Base-by-base conservation (phyloP, 2,888 invertebrate species). In the Caenorhabditis macrosperma region DNA sequence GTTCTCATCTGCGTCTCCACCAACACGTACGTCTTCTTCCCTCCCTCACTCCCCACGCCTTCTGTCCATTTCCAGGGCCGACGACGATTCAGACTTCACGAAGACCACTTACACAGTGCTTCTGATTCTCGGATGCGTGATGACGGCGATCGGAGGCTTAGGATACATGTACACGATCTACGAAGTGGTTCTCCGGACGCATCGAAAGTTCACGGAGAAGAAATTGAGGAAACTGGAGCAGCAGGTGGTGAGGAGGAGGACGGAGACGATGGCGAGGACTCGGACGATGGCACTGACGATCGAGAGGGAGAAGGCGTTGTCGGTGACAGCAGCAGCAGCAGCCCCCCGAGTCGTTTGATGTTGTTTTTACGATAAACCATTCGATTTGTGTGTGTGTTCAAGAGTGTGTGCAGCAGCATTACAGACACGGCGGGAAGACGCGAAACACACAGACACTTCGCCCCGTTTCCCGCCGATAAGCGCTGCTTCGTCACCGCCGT, bases 1-100 rank as follows among this genome's bases (percentile, higher is more conserved):
- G 83, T 83, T 26, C 59, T 83, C n/a, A 74, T 83, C 17, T 83
- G 83, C 30, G 68, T 80, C 24, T 82, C 83, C 15, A 82, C 83
- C 9, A 77, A 72, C 54, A 83, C 83, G 83, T 83, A 41, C 63
- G 59, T 59, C 15, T n/a, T 15, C 15, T 28, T 50, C 6, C 9
- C 20, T n/a, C 26, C 5, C 15, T 30, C n/a, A 1, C 17, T 46
- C 10, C 28, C 10, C 30, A 12, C 12, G 2, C 1, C 22, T 35
- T 44, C 24, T 15, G 20, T 28, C n/a, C 1, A n/a, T 35, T 68
- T 74, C 60, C 63, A 83, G 83, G 9, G 78, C 50, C 1, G 83
- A 83, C 46, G 80, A 83, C 12, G 83, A 82, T 30, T 75, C 80
- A 0, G 83, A 78, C 1, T 59, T 83, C 46, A 83, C 81, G 0